phyloP scores from a whole-genome alignment of 1,140 invertebrate genomes.

The Drosophila parvula region DNA sequence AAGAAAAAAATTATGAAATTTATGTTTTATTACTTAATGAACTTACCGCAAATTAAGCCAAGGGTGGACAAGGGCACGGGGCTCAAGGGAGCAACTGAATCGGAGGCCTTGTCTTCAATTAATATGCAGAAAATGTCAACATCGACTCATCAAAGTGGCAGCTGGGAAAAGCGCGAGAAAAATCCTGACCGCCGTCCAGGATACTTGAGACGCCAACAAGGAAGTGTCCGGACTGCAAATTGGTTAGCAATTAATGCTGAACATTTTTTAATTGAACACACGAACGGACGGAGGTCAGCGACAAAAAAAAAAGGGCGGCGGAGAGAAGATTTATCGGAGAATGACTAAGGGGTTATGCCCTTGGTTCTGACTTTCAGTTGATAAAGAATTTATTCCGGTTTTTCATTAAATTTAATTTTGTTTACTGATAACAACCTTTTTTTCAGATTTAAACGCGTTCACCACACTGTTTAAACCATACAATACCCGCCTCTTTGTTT shows the following conservation, averaged over 20 bases:
- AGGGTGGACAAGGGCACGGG: slow-evolving; percentile 43
- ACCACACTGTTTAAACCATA: background rate
- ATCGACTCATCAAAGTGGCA: slow-evolving; percentile 61
- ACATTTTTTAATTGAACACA: slow-evolving; percentile 73
- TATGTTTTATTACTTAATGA: slow-evolving; percentile 83
- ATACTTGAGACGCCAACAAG: slow-evolving; percentile 40
- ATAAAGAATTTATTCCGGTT: background rate
- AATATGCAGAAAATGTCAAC: slow-evolving; percentile 81
- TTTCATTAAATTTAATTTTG: background rate
- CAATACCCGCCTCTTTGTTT: background rate
- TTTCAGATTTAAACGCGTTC: background rate
- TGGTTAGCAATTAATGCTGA: slow-evolving; percentile 71
- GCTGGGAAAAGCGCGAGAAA: slow-evolving; percentile 16
- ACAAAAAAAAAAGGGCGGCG: background rate
- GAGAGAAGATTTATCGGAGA: slow-evolving; percentile 1
- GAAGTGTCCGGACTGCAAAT: slow-evolving; percentile 61
- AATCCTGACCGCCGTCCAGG: slow-evolving; percentile 34
- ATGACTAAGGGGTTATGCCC: background rate
- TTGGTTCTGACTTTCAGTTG: background rate
- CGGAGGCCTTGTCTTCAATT: slow-evolving; percentile 69
- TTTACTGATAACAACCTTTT: background rate
- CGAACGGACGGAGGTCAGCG: slow-evolving; percentile 15
- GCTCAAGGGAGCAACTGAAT: slow-evolving; percentile 14
- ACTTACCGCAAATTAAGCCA: slow-evolving; percentile 82
- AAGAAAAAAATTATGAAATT: slow-evolving; percentile 67